Percentiles rank a stretch among this genome's conserved stretches.
Conservation (phyloP, 1,140 invertebrate species). For the Oedothorax gibbosus region DNA sequence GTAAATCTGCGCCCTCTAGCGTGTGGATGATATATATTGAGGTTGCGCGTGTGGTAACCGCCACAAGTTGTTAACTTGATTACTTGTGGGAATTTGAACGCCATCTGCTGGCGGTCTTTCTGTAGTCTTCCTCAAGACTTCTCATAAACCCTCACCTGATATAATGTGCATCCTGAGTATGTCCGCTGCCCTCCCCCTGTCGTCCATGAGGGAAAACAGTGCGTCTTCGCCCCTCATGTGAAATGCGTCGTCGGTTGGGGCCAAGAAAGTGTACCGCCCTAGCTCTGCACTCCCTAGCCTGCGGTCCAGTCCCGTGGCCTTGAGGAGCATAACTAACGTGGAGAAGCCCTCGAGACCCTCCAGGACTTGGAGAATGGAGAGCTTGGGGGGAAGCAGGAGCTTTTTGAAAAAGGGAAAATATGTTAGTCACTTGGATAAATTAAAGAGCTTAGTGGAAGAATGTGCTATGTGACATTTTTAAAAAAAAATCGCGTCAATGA, state of each 20-base stretch:
- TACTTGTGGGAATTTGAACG: background rate
- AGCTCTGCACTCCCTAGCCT: conserved; percentile 66
- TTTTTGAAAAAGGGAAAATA: conserved; percentile 56
- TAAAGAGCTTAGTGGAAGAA: no score
- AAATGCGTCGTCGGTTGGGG: conserved; percentile 71
- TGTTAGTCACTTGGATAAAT: no score
- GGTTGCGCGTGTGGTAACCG: no score
- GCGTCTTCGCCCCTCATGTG: conserved; percentile 65
- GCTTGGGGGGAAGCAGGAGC: conserved; percentile 71
- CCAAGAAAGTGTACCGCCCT: conserved; percentile 72
- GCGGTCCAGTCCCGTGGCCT: conserved; percentile 65
- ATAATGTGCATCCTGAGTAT: conserved; percentile 72
- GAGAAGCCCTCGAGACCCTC: conserved; percentile 69
- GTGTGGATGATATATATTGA: no score
- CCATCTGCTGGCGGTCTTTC: background rate
- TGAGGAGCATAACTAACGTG: conserved; percentile 65
- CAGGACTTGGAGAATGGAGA: conserved; percentile 69
- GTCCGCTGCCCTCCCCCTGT: conserved; percentile 67
- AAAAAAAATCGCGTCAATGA: no score
- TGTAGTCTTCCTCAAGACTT: background rate
- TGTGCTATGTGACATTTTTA: no score
- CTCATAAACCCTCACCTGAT: background rate
- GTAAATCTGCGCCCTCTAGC: no score
- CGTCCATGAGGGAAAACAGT: conserved; percentile 67
- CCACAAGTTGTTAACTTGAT: no score